A percentile compares a stretch with the other conserved stretches of the same genome.
phyloP scores from a whole-genome alignment of 2,113 vertebrate species.

The Cinclus cinclus region DNA sequence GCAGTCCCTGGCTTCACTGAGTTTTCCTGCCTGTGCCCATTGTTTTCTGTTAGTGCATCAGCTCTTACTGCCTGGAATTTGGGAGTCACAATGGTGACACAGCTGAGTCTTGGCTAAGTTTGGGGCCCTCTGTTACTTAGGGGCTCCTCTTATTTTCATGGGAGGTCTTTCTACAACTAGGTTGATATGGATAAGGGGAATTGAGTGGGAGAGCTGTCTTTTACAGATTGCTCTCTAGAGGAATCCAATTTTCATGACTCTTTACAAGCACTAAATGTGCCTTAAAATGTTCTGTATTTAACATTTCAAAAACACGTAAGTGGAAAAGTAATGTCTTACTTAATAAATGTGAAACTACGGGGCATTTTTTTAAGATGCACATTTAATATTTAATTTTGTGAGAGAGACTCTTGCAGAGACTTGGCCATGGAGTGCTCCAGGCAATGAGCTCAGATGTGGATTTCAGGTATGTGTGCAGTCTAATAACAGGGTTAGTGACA shows the following conservation, averaged over 20 bases:
- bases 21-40: neutral
- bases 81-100: neutral
- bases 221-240: neutral
- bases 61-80: neutral
- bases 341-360: slow-evolving; percentile 26
- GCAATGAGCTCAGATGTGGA: slow-evolving; percentile 34
- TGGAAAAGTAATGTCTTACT: neutral
- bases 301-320: neutral
- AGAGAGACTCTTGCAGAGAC: slow-evolving; percentile 30
- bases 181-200: neutral
- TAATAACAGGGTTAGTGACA: slow-evolving; percentile 49
- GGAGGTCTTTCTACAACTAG: neutral
- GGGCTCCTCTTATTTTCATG: neutral
- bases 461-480: slow-evolving; percentile 14
- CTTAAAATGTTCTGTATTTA: slow-evolving; percentile 3
- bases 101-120: neutral
- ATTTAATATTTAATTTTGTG: slow-evolving; percentile 41
- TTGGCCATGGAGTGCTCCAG: slow-evolving; percentile 26
- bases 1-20: neutral
- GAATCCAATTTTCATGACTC: neutral
- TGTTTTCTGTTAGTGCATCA: neutral
- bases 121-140: neutral
- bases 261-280: neutral
- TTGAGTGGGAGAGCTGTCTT: neutral
- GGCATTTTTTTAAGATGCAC: neutral